phyloP scores from a whole-genome alignment of 2,888 invertebrate genomes.

The Spisula solida region DNA sequence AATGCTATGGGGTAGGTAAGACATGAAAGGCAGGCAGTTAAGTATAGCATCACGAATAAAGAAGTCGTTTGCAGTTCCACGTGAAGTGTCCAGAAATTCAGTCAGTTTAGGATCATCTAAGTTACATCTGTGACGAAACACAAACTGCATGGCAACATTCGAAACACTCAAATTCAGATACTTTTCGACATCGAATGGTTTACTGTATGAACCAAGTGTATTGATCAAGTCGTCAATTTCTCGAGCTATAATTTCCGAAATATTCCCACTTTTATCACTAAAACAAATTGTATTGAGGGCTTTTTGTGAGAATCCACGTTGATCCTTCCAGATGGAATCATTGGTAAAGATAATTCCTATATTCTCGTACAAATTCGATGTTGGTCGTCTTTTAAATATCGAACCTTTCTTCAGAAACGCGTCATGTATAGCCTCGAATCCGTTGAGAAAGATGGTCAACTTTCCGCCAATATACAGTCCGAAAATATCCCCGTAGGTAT shows the following conservation, averaged over 20 bases:
- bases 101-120: neutral
- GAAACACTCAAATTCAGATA: slow-evolving; percentile 10
- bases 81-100: neutral
- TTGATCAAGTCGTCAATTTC: neutral
- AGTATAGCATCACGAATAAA: neutral
- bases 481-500: slow-evolving; percentile 56
- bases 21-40: slow-evolving; percentile 42
- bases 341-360: slow-evolving; percentile 40
- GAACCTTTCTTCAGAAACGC: slow-evolving; percentile 56
- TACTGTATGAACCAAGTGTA: neutral
- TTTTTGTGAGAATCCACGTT: slow-evolving; percentile 35
- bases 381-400: slow-evolving; percentile 44
- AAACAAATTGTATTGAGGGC: slow-evolving; percentile 45
- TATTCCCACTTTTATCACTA: neutral
- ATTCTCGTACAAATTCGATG: slow-evolving; percentile 7
- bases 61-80: slow-evolving; percentile 8
- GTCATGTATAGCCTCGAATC: slow-evolving; percentile 52
- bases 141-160: slow-evolving; percentile 16
- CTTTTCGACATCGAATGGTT: slow-evolving; percentile 27
- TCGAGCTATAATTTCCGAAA: neutral
- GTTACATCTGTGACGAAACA: slow-evolving; percentile 34
- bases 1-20: slow-evolving; percentile 18
- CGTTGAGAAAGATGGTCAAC: slow-evolving; percentile 57
- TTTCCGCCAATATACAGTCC: slow-evolving; percentile 54
- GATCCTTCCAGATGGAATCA: slow-evolving; percentile 55